Evolutionary conservation across 2,113 vertebrate genomes (phyloP).

Genomic region (Eptesicus fuscus): DNA sequence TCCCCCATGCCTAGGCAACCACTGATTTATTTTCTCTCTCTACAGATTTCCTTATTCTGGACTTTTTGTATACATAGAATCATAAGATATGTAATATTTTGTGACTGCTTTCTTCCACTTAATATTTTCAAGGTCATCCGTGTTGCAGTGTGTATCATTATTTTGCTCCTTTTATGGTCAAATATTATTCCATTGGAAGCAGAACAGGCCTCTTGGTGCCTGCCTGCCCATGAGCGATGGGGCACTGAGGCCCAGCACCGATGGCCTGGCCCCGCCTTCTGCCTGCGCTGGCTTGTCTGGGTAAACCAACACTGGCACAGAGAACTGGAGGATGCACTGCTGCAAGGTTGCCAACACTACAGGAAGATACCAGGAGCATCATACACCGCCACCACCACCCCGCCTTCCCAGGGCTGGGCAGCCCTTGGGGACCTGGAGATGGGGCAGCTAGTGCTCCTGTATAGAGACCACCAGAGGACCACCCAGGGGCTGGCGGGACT

Average conservation of each 20-base stretch:
- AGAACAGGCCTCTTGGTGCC: not conserved
- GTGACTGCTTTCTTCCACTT: not conserved
- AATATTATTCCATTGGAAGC: not conserved
- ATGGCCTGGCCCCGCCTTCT: slow-evolving; percentile 77
- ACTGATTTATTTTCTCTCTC: not conserved
- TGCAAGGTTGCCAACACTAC: slow-evolving; percentile 82
- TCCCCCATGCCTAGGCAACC: not conserved
- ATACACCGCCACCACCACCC: no score
- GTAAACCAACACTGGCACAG: slow-evolving; percentile 83
- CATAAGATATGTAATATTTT: not conserved
- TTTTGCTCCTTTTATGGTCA: not conserved
- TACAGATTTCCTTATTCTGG: not conserved
- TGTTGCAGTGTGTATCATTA: not conserved
- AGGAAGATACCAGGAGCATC: slow-evolving; percentile 83
- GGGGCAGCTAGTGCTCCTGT: slow-evolving; percentile 89
- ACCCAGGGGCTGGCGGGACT: slow-evolving; percentile 88
- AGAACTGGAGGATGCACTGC: slow-evolving; percentile 87
- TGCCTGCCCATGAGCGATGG: no score
- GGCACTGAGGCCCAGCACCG: not conserved
- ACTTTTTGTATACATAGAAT: not conserved
- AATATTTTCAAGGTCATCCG: not conserved
- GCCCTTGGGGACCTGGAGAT: slow-evolving; percentile 90
- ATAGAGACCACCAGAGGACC: slow-evolving; percentile 87
- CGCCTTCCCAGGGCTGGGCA: slow-evolving; percentile 76
- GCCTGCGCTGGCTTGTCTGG: slow-evolving; percentile 88